A percentile compares a stretch with the other conserved stretches of the same genome.
Evolutionary conservation across 2,888 invertebrate species (phyloP).

Genomic region (Caenorhabditis sp.): DNA sequence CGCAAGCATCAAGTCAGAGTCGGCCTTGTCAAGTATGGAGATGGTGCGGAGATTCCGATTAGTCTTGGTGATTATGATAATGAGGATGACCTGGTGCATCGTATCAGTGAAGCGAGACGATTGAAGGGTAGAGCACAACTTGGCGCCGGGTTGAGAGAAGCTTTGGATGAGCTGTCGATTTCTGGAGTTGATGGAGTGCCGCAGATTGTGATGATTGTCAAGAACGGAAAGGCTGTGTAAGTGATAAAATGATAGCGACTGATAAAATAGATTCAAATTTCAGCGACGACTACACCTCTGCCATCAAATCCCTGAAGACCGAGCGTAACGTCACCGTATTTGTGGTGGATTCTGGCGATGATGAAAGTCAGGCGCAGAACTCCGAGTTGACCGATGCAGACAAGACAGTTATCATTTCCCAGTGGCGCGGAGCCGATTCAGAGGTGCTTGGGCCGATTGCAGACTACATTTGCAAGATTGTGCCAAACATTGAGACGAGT

Average conservation of each 20-base stretch:
- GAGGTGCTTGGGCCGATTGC: slow-evolving; percentile 78
- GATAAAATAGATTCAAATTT: too few species aligned
- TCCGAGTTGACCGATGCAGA: slow-evolving; percentile 48
- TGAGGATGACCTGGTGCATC: slow-evolving; percentile 74
- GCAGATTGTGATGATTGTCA: slow-evolving; percentile 78
- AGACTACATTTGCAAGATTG: slow-evolving; percentile 76
- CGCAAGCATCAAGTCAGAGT: slow-evolving; percentile 77
- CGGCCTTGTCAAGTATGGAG: slow-evolving; percentile 81
- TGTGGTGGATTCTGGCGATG: slow-evolving; percentile 78
- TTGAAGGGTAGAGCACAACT: slow-evolving; percentile 78
- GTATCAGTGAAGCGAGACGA: slow-evolving; percentile 78
- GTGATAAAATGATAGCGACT: slow-evolving; percentile 16
- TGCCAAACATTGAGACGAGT: slow-evolving; percentile 64
- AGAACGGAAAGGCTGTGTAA: slow-evolving; percentile 79
- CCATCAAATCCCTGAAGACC: slow-evolving; percentile 69
- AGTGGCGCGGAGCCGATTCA: slow-evolving; percentile 79
- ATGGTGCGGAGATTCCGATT: slow-evolving; percentile 78
- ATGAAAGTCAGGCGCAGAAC: slow-evolving; percentile 59
- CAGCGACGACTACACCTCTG: slow-evolving; percentile 72
- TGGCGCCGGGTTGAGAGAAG: slow-evolving; percentile 78
- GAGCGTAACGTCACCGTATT: slow-evolving; percentile 76
- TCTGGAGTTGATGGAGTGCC: slow-evolving; percentile 74
- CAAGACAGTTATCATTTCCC: slow-evolving; percentile 71
- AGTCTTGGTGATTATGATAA: slow-evolving; percentile 80
- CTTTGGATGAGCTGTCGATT: slow-evolving; percentile 78